Evolutionary conservation across 2,888 invertebrate species (phyloP), one percentile per base, ranked within the genome.

Genomic region (Drosophila antonietae): DNA sequence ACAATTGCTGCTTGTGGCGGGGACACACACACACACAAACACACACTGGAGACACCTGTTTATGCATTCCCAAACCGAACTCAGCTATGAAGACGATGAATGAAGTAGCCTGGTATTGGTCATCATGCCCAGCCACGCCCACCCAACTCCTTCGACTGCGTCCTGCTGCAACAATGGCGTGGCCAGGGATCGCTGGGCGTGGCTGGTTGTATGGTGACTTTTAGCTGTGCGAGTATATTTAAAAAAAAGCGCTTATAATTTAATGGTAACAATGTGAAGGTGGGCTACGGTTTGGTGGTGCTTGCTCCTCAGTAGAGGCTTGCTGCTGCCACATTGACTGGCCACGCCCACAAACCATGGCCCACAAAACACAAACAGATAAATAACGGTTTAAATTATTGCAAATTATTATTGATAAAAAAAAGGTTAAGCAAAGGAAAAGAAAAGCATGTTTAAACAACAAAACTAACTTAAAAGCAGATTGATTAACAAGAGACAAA

Each of bases 181-280:
- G n/a, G 9, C 20, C 10, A 0, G 10, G 46, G 10, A 41, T 5
- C 3, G 43, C 3, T n/a, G 5, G 20, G 39, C 43, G 31, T 15
- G 43, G n/a, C 49, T n/a, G 31, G 10, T 7, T 14, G 2, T 10
- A 33, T 9, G 10, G n/a, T 31, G 31, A 49, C 49, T 10, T 10
- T 15, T 31, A 10, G 49, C n/a, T 31, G 10, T n/a, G 49, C 49
- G 47, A n/a, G 76, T 87, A 87, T 75, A 87, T 85, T 89, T 89
- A 75, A 87, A 84, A 87, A 84, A 79, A 84, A 76, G 89, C 84
- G 84, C 84, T 85, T 85, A 89, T 85, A 85, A 85, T 85, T 89
- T 85, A 85, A 84, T 84, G 79, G 85, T 84, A 83, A 72, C 58
- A 63, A 44, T 28, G 23, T 31, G 41, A 3, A 10, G 51, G 23